Percentiles rank a stretch among this genome's conserved stretches.
These are phyloP conservation scores for Cyprinodon tularosa DNA, from an alignment of 2,113 vertebrate genomes.

Conservation along the genomic window DNA sequence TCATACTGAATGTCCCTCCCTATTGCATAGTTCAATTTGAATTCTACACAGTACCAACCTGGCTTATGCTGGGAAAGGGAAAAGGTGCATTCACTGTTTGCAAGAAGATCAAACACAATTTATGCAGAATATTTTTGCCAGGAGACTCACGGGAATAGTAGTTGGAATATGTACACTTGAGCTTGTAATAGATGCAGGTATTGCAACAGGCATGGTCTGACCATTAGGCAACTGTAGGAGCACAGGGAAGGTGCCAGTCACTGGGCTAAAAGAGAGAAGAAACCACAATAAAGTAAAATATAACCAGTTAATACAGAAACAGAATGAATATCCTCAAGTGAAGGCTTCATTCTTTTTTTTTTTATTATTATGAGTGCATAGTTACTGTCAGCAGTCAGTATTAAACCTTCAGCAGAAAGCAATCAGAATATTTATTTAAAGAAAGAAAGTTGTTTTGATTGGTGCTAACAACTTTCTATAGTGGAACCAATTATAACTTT, in stretches of 20 bases:
- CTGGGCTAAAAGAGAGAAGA: conserved; percentile 85
- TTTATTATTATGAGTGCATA: not conserved
- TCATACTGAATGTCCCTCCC: no score
- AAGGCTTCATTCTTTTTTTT: not conserved
- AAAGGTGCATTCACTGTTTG: not conserved
- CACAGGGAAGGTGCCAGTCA: conserved; percentile 96
- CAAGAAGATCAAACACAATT: conserved; percentile 1
- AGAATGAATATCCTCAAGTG: not conserved
- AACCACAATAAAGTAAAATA: conserved; percentile 62
- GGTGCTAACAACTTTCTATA: not conserved
- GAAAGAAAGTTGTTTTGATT: not conserved
- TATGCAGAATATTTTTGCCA: not conserved
- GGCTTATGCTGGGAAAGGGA: no score
- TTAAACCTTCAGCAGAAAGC: not conserved
- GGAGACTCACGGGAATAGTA: conserved; percentile 92
- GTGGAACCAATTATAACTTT: not conserved
- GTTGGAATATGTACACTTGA: conserved; percentile 96
- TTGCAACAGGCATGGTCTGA: conserved; percentile 97
- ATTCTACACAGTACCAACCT: no score
- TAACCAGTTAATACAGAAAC: conserved; percentile 39
- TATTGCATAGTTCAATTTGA: no score
- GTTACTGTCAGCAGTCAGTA: not conserved
- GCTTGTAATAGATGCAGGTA: conserved; percentile 97
- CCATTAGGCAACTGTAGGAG: conserved; percentile 98
- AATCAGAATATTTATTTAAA: not conserved